Evolutionary conservation across 37 sponge, comb jelly and placozoan genomes (phyloP).

Genomic region (Ephydatia muelleri): DNA sequence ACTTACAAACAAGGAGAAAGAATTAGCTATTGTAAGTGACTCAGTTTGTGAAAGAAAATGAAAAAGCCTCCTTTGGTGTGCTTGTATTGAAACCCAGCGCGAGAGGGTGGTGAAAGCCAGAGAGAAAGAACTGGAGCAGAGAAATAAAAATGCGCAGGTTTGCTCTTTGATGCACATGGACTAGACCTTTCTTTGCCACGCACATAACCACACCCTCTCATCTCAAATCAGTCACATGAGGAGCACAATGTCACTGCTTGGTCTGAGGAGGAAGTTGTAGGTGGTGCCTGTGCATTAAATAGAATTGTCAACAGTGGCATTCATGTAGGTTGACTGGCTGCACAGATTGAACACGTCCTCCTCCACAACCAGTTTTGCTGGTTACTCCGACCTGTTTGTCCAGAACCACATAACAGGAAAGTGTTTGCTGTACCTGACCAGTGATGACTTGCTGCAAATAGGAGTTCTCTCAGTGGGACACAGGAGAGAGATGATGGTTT

Average conservation of each 20-base stretch:
- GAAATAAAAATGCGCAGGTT: background rate
- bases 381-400: slow-evolving; percentile 73
- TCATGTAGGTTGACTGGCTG: slow-evolving; percentile 60
- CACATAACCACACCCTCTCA: background rate
- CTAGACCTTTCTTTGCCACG: background rate
- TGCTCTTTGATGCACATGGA: background rate
- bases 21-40: slow-evolving; percentile 40
- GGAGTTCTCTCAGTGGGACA: slow-evolving; percentile 76
- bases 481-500: slow-evolving; percentile 76
- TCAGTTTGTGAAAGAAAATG: background rate
- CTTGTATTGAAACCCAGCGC: slow-evolving; percentile 4
- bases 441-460: slow-evolving; percentile 77
- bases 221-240: slow-evolving; percentile 11
- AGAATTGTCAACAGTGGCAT: background rate
- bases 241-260: slow-evolving; percentile 54
- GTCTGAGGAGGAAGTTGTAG: slow-evolving; percentile 82
- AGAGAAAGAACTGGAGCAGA: slow-evolving; percentile 59
- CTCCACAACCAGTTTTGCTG: slow-evolving; percentile 12
- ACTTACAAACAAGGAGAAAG: slow-evolving; percentile 65
- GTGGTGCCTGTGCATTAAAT: background rate
- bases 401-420: slow-evolving; percentile 71
- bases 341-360: slow-evolving; percentile 8
- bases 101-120: slow-evolving; percentile 55
- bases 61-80: background rate
- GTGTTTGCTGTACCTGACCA: slow-evolving; percentile 68